These are phyloP conservation scores for Ostrea edulis DNA, from an alignment of 1,140 invertebrate genomes.

Conservation along the genomic window DNA sequence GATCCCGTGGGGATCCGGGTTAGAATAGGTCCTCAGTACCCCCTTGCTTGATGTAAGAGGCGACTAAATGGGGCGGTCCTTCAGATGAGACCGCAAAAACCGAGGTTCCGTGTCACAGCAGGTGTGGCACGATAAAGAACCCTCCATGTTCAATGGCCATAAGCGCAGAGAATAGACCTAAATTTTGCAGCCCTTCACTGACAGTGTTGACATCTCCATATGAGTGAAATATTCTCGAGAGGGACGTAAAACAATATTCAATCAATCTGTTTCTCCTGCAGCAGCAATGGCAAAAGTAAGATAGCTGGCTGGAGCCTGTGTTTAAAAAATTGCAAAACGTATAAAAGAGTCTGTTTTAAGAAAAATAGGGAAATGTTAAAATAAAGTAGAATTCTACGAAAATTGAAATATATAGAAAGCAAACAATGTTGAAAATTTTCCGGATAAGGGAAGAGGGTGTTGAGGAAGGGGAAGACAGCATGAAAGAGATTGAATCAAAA, in stretches of 20 bases:
- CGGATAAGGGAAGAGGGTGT: conserved; percentile 2
- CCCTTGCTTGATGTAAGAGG: too few species aligned
- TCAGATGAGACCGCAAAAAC: conserved; percentile 40
- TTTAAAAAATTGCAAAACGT: background rate
- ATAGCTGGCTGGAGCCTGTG: conserved; percentile 42
- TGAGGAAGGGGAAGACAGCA: background rate
- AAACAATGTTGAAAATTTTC: conserved; percentile 10
- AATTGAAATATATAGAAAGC: conserved; percentile 26
- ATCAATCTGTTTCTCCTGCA: too few species aligned
- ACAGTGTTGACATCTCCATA: background rate
- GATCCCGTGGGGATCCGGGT: too few species aligned
- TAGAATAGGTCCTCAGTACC: too few species aligned
- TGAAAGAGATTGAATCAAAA: conserved; percentile 30
- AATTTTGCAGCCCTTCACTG: background rate
- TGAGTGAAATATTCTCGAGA: too few species aligned
- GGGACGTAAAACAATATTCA: too few species aligned
- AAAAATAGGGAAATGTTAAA: conserved; percentile 16
- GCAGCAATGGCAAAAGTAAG: conserved; percentile 12
- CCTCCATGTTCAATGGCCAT: background rate
- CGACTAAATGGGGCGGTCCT: background rate
- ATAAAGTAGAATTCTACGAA: background rate
- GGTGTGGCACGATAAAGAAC: background rate
- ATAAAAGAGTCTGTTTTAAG: conserved; percentile 8
- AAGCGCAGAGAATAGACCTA: background rate
- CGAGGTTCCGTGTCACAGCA: background rate